phyloP scores from a whole-genome alignment of 2,113 vertebrate species.

The Tricholaema leucomelas region DNA sequence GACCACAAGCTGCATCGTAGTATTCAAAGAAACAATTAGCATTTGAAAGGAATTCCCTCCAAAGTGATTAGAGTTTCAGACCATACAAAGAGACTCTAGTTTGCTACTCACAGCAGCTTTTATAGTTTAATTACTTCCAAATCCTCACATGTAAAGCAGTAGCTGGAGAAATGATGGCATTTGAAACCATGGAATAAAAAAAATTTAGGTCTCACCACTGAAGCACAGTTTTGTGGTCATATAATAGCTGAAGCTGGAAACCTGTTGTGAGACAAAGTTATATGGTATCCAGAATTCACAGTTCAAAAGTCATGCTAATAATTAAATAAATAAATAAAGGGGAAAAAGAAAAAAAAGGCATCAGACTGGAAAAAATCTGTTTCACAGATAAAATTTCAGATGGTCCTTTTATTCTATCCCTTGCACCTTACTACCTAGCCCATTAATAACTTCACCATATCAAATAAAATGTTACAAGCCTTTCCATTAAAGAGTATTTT shows the following conservation, averaged over 20 bases:
- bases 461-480: not conserved
- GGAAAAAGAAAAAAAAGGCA: not conserved
- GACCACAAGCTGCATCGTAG: not conserved
- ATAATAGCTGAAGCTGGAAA: not conserved
- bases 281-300: not conserved
- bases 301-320: not conserved
- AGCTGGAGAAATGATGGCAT: not conserved
- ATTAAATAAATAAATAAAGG: not conserved
- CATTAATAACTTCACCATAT: not conserved
- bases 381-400: conserved; percentile 3
- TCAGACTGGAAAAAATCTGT: not conserved
- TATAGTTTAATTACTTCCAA: not conserved
- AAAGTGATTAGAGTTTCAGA: not conserved
- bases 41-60: not conserved
- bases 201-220: not conserved
- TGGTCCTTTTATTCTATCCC: not conserved
- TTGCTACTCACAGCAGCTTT: not conserved
- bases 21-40: not conserved
- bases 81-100: not conserved
- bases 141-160: not conserved
- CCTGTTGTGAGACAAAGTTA: not conserved
- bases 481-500: not conserved
- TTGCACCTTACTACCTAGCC: not conserved
- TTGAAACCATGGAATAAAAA: not conserved
- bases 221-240: not conserved